A percentile compares a stretch with the other conserved stretches of the same genome.
phyloP scores from a whole-genome alignment of 2,113 vertebrate species.

The Dendropsophus ebraccatus region DNA sequence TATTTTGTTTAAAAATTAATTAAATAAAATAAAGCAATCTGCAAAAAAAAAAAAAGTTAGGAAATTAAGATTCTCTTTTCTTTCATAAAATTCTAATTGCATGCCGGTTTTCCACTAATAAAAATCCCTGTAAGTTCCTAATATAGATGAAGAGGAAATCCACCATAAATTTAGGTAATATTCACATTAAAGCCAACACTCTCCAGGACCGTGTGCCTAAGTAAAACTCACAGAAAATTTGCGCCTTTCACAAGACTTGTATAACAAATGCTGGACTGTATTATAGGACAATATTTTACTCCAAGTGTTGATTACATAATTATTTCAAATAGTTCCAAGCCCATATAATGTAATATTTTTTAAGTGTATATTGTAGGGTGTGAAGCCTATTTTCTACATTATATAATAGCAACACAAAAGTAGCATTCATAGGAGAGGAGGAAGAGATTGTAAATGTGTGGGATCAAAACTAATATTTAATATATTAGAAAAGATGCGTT shows the following conservation, averaged over 20 bases:
- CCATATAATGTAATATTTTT: constrained; percentile 26
- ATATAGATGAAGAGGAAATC: constrained; percentile 12
- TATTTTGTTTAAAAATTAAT: not conserved
- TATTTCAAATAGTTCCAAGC: constrained; percentile 38
- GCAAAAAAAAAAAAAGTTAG: not conserved
- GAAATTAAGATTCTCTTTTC: not conserved
- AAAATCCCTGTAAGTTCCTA: constrained; percentile 33
- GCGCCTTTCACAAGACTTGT: not conserved
- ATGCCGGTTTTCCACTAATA: constrained; percentile 20
- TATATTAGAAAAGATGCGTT: not conserved
- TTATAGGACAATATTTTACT: constrained; percentile 33
- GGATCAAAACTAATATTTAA: not conserved
- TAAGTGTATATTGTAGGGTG: not conserved
- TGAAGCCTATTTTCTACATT: constrained; percentile 41
- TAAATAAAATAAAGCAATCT: not conserved
- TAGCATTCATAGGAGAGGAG: not conserved
- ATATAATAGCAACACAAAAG: constrained; percentile 16
- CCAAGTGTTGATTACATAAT: constrained; percentile 47
- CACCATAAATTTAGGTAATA: constrained; percentile 40
- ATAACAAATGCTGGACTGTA: constrained; percentile 27
- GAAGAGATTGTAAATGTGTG: not conserved
- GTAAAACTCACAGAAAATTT: constrained; percentile 30
- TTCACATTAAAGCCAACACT: constrained; percentile 43
- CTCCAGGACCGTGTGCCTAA: constrained; percentile 29
- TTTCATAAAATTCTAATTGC: constrained; percentile 16